These are phyloP conservation scores for Pipistrellus kuhlii DNA, from an alignment of 2,797 vertebrate genomes.

Conservation along the genomic window DNA sequence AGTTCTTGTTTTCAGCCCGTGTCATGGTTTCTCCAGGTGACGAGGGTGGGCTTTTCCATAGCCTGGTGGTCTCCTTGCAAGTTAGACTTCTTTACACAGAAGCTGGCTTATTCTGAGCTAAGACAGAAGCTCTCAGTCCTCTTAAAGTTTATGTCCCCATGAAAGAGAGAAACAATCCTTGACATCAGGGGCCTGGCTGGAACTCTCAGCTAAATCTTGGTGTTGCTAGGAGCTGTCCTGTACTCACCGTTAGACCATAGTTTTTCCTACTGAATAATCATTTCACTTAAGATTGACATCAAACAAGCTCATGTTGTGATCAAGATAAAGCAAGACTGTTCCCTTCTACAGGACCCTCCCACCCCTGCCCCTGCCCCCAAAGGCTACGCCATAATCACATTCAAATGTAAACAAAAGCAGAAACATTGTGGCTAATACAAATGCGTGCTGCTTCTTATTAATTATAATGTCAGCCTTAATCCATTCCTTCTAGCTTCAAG, in stretches of 20 bases:
- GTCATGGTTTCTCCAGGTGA: neutral
- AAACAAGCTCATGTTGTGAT: neutral
- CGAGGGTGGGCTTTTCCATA: neutral
- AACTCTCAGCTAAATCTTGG: neutral
- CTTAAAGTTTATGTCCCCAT: neutral
- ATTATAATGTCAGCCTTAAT: neutral
- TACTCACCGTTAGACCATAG: neutral
- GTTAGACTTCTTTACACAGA: neutral
- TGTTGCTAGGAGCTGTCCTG: neutral
- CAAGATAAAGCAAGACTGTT: neutral
- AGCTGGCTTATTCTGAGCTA: neutral
- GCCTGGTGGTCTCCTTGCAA: neutral
- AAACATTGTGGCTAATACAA: neutral
- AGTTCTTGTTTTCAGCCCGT: neutral
- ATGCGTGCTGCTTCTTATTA: neutral
- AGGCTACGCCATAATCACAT: neutral
- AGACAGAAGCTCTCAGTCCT: neutral
- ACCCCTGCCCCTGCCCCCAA: too few relatives aligned
- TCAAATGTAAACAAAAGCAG: neutral
- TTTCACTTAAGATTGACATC: constrained; percentile 6
- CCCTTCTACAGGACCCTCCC: neutral
- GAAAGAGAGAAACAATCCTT: neutral
- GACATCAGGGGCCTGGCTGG: neutral
- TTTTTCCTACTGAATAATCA: neutral
- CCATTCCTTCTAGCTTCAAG: neutral